Percentiles rank a stretch among this genome's conserved stretches.
phyloP scores from a whole-genome alignment of 2,888 invertebrate species.

The Drosophila paranaensis region DNA sequence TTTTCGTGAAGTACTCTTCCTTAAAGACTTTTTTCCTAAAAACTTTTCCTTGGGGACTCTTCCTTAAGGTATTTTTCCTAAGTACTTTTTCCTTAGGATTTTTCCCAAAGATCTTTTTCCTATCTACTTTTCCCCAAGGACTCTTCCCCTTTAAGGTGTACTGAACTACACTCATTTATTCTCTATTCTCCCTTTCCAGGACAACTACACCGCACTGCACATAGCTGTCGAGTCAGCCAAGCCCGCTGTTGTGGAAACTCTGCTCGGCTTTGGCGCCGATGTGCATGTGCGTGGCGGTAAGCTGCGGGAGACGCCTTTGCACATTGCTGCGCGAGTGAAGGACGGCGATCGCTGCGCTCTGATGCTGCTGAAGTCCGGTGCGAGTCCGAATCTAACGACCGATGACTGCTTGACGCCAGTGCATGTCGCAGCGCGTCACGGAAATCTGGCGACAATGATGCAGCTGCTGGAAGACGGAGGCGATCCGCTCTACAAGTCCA shows the following conservation, averaged over 20 bases:
- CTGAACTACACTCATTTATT: no score
- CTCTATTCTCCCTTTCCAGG: conserved; percentile 86
- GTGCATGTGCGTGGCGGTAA: conserved; percentile 97
- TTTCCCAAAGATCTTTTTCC: no score
- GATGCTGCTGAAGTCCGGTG: conserved; percentile 99
- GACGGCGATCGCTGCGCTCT: conserved; percentile 97
- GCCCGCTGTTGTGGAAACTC: conserved; percentile 97
- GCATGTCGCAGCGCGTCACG: conserved; percentile 97
- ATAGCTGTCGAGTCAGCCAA: conserved; percentile 98
- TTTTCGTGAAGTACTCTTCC: not conserved
- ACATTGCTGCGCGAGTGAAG: conserved; percentile 97
- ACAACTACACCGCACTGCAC: conserved; percentile 98
- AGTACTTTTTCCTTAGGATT: no score
- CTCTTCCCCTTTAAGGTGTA: no score
- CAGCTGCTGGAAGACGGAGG: conserved; percentile 97
- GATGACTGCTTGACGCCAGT: conserved; percentile 99
- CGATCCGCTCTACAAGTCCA: conserved; percentile 95
- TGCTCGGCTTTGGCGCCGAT: conserved; percentile 98
- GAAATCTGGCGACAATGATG: conserved; percentile 93
- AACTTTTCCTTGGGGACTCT: no score
- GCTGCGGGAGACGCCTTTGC: conserved; percentile 96
- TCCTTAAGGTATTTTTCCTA: no score
- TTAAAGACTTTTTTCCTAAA: not conserved
- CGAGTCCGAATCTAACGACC: conserved; percentile 97
- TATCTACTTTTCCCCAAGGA: no score